Base-by-base conservation (phyloP, 1,140 invertebrate species). In the Procambarus virginalis region DNA sequence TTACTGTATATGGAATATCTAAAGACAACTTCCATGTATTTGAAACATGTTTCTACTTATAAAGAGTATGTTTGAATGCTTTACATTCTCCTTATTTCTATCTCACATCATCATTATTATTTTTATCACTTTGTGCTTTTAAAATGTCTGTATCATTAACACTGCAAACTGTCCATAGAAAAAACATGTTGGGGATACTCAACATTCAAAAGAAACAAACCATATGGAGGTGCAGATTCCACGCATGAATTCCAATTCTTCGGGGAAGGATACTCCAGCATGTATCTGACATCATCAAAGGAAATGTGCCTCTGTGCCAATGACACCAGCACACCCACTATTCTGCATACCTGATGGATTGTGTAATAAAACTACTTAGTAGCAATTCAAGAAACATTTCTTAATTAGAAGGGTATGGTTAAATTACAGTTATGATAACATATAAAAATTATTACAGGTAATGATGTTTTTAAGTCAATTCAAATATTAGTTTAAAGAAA, bases 261-360 rank as follows among this genome's bases (percentile, higher is more conserved):
- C 92, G 95, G 95, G 0, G 95, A 96, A 1, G 97, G 97, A 89
- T 97, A 94, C 93, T 96, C 95, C 77, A 97, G 94, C 96, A 97
- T 96, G 91, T 95, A 94, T 91, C 95, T 95, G 55, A 97, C 94
- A 92, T 96, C 95, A 90, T 94, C 94, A 84, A 95, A 94, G 49
- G 95, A 94, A 77, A 97, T 94, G 91, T 93, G 94, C 34, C 95
- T 95, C 86, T 93, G 93, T 3, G 95, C 96, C 12, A 96, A 93
- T 6, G 94, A 94, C 55, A 96, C 92, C 22, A 97, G 92, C 8
- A 95, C 93, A 45, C 95, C 96, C 46, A 97, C 94, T 93, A 96
- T 97, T 68, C 96, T 95, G 76, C 97, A 95, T 6, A 97, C 95
- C 96, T 97, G 93, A 55, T 94, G 92, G 34, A 49, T 34, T 22